Evolutionary conservation across 2,888 invertebrate genomes (phyloP), one percentile per base, ranked within the genome.

Genomic region (Mechanitis mazaeus): DNA sequence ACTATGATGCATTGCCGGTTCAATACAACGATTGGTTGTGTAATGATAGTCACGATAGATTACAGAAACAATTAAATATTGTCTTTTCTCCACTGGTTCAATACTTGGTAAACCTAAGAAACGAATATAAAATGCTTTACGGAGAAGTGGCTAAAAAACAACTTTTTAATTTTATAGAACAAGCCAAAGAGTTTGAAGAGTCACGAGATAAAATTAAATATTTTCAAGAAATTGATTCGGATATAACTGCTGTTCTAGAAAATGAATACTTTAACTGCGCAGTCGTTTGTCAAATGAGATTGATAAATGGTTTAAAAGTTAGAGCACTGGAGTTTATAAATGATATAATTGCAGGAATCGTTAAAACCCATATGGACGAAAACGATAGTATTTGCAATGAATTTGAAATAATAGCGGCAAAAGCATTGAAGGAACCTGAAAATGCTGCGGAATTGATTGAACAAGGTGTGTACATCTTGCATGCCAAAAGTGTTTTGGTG

Each of bases 391-490:
- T 95, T 67, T 95, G 95, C 74, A 83, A 86, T 1, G 92, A 93
- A 70, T 97, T 97, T 79, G 93, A 95, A 80, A 87, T 87, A 35
- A 93, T 97, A 60, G 92, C 93, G 71, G 87, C 87, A 45, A 92
- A 90, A 68, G 95, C 96, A 0, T 78, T 94, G 11, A 92, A 93
- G 71, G 92, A 94, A 69, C 97, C 97, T 0, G 91, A 91, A 67
- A 94, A 94, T 47, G 96, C 97, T 0, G 94, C 94, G 71, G 95
- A 97, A 73, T 87, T 98, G 42, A 92, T 97, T 70, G 95, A 94
- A 67, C 93, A 95, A 82, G 95, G 95, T 42, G 91, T 93, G 60
- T 96, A 95, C 78, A 96, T 97, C 90, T 91, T 96, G 69, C 91
- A 93, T 69, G 96, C 95, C 0, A 94, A 95, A 72, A 94, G 94